Evolutionary conservation across 1,140 invertebrate species (phyloP).

Genomic region (Babylonia areolata): DNA sequence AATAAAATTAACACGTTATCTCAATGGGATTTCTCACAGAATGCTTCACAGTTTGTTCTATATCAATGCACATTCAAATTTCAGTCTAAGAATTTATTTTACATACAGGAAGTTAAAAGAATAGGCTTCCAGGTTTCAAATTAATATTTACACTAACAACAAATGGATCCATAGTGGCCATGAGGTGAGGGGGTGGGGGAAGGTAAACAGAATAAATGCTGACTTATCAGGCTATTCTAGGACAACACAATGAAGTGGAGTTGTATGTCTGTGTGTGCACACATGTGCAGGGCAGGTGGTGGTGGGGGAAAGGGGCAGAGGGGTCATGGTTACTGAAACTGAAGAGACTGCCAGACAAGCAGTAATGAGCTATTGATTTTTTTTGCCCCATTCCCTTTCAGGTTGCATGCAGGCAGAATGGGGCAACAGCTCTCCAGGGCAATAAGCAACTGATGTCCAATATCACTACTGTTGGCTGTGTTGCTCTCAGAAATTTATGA

Average conservation of each 20-base stretch:
- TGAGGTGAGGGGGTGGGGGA: no score
- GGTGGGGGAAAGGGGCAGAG: background rate
- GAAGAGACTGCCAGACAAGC: background rate
- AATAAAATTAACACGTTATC: background rate
- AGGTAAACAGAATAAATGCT: no score
- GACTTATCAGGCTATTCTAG: no score
- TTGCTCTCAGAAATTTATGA: background rate
- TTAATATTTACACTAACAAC: no score
- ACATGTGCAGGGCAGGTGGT: background rate
- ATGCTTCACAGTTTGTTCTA: no score
- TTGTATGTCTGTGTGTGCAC: no score
- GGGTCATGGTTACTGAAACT: background rate
- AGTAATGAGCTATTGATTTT: slow-evolving; percentile 14
- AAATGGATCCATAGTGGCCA: no score
- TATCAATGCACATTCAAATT: background rate
- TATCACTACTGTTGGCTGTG: background rate
- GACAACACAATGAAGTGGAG: no score
- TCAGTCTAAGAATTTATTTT: background rate
- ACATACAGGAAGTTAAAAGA: no score
- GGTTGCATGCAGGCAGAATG: background rate
- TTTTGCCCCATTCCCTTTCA: background rate
- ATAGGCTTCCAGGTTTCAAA: no score
- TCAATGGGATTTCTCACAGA: no score
- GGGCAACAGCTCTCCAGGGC: background rate
- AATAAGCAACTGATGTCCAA: background rate